Percentiles rank a stretch among this genome's conserved stretches.
These are phyloP conservation scores for Phaethornis superciliosus DNA, from an alignment of 2,113 vertebrate species.

Conservation along the genomic window DNA sequence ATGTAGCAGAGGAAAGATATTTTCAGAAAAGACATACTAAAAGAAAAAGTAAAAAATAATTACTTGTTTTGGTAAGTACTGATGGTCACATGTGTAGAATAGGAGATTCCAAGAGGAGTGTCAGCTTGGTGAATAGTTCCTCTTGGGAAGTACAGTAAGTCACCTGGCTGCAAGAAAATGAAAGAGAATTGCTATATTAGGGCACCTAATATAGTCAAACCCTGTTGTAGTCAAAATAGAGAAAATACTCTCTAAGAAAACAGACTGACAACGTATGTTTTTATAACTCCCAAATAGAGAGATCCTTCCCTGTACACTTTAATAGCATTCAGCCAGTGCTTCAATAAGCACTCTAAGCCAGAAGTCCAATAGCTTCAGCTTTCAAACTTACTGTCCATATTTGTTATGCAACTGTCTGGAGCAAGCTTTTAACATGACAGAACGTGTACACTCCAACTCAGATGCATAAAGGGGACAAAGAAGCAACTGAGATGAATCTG, in stretches of 20 bases:
- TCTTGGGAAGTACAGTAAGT: slow-evolving; percentile 92
- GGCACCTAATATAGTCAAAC: background rate
- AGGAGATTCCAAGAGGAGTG: slow-evolving; percentile 79
- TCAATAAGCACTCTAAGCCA: background rate
- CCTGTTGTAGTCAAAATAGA: background rate
- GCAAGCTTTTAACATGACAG: background rate
- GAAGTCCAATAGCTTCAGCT: background rate
- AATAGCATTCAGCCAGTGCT: background rate
- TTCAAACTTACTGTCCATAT: background rate
- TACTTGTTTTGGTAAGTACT: slow-evolving; percentile 94
- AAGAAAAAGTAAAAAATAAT: background rate
- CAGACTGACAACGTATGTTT: background rate
- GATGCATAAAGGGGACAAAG: background rate
- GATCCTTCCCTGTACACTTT: background rate
- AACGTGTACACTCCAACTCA: background rate
- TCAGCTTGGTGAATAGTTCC: slow-evolving; percentile 92
- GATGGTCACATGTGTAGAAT: slow-evolving; percentile 90
- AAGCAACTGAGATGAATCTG: background rate
- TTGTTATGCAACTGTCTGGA: background rate
- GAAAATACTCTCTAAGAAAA: background rate
- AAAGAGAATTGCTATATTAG: background rate
- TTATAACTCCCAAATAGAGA: background rate
- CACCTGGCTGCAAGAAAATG: slow-evolving; percentile 79
- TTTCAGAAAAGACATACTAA: background rate
- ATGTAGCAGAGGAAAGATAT: background rate